Evolutionary conservation across 2,888 invertebrate genomes (phyloP).

Genomic region (Caenorhabditis sp.): DNA sequence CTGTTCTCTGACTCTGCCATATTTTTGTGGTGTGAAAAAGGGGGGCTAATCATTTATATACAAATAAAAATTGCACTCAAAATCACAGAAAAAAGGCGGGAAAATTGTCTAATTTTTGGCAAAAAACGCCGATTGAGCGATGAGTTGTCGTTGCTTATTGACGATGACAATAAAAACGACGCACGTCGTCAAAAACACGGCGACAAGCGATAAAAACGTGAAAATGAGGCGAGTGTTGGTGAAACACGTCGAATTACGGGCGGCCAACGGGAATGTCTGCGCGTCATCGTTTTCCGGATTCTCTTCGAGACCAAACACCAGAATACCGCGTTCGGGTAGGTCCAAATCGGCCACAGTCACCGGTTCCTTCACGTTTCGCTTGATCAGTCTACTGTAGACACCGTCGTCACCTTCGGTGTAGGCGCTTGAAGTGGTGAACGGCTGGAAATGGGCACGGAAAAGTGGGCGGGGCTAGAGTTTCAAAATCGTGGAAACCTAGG

Average conservation of each 20-base stretch:
- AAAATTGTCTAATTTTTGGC: not conserved
- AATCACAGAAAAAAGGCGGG: no score
- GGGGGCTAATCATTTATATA: not conserved
- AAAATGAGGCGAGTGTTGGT: constrained; percentile 37
- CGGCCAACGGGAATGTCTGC: constrained; percentile 2
- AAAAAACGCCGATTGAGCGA: constrained; percentile 37
- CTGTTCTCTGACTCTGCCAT: no score
- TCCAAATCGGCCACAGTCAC: constrained; percentile 58
- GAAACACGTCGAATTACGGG: constrained; percentile 43
- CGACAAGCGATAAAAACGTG: constrained; percentile 22
- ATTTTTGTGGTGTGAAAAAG: no score
- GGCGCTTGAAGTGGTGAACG: constrained; percentile 40
- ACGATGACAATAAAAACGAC: constrained; percentile 40
- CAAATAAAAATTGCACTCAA: constrained; percentile 7
- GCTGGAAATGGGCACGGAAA: constrained; percentile 12
- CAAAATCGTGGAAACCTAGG: no score
- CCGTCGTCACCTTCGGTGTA: constrained; percentile 30
- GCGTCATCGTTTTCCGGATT: constrained; percentile 36
- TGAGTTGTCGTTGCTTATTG: constrained; percentile 40
- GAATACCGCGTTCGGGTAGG: constrained; percentile 53
- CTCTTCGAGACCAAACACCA: constrained; percentile 59
- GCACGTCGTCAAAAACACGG: constrained; percentile 28
- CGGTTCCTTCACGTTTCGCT: constrained; percentile 35
- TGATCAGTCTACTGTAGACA: constrained; percentile 30
- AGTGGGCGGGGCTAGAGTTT: no score